Percentiles rank a stretch among this genome's conserved stretches.
phyloP scores from a whole-genome alignment of 2,797 vertebrate genomes.

The Melanotaenia nigrans region DNA sequence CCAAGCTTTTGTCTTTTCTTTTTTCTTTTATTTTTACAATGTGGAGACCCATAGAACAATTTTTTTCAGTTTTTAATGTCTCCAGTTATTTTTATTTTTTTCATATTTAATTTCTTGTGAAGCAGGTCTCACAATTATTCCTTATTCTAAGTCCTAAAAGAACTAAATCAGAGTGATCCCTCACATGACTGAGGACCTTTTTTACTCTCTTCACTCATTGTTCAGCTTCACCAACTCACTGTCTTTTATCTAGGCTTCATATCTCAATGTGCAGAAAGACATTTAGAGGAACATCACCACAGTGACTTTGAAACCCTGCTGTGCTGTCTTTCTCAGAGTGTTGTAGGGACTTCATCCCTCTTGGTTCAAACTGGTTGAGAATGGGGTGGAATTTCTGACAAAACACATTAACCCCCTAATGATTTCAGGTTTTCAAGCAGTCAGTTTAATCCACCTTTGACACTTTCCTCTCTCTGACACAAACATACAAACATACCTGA shows the following conservation, averaged over 20 bases:
- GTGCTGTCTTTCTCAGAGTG: constrained; percentile 38
- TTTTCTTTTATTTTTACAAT: not conserved
- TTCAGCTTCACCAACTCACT: constrained; percentile 16
- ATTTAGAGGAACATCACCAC: constrained; percentile 49
- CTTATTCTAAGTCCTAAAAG: not conserved
- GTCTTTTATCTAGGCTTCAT: constrained; percentile 40
- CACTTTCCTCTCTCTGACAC: constrained; percentile 33
- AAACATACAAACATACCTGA: constrained; percentile 29
- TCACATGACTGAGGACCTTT: not conserved
- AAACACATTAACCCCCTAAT: constrained; percentile 52
- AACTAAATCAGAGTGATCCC: not conserved
- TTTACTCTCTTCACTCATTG: not conserved
- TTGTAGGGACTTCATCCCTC: constrained; percentile 49
- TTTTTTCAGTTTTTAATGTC: no score
- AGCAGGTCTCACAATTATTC: not conserved
- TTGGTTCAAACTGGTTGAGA: constrained; percentile 53
- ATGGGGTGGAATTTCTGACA: constrained; percentile 66
- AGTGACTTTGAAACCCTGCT: constrained; percentile 44
- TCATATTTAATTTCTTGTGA: not conserved
- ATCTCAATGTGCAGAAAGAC: constrained; percentile 42
- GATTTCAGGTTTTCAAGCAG: constrained; percentile 61
- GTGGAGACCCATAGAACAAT: no score
- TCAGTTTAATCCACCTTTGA: constrained; percentile 62
- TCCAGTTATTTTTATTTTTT: not conserved
- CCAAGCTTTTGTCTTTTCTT: not conserved